phyloP scores from a whole-genome alignment of 1,140 invertebrate genomes.

The Magallana gigas region DNA sequence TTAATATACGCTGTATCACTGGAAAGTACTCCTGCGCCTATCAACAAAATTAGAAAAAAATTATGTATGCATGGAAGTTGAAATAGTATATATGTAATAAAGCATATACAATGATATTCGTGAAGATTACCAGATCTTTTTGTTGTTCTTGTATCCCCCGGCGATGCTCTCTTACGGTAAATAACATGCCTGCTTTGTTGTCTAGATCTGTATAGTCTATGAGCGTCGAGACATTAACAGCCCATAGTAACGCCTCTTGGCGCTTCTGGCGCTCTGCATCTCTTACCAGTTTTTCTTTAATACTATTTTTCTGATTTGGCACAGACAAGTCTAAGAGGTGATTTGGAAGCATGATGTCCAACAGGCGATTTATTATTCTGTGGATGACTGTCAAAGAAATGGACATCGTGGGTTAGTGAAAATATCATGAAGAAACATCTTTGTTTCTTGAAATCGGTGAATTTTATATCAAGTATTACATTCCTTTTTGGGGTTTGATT shows the following conservation, averaged over 20 bases:
- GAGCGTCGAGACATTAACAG: not conserved
- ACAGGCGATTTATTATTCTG: not conserved
- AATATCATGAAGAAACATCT: no score
- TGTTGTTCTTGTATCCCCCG: not conserved
- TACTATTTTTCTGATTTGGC: not conserved
- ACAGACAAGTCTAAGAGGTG: not conserved
- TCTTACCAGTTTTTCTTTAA: slow-evolving; percentile 14
- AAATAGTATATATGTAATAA: no score
- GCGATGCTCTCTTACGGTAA: not conserved
- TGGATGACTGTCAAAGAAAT: slow-evolving; percentile 28
- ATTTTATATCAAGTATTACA: no score
- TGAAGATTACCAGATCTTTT: not conserved
- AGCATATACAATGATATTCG: no score
- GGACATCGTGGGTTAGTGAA: not conserved
- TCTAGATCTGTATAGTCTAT: slow-evolving; percentile 6
- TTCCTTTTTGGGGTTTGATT: no score
- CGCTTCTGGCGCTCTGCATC: slow-evolving; percentile 12
- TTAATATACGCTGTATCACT: not conserved
- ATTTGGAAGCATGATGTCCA: slow-evolving; percentile 9
- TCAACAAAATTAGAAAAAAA: not conserved
- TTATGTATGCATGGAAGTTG: not conserved
- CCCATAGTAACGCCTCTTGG: not conserved
- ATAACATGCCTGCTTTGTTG: not conserved
- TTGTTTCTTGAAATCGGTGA: no score
- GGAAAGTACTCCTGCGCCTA: not conserved